Conservation (phyloP, 2,797 vertebrate genomes). For the Podarcis siculus region DNA sequence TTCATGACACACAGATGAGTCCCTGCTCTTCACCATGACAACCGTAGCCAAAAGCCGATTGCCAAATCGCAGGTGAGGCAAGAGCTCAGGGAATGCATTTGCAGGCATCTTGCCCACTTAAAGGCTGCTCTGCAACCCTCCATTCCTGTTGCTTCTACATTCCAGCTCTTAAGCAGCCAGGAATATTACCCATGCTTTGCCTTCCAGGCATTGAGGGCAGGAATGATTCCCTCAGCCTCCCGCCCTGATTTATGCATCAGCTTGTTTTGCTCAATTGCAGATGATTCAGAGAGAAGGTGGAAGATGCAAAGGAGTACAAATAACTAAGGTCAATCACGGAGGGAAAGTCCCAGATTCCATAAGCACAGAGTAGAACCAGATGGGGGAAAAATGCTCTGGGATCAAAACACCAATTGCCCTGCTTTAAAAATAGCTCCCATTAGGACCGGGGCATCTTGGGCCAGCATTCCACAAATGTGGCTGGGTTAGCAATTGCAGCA, state of each 20-base stretch:
- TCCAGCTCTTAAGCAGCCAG: background rate
- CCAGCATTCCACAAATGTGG: no score
- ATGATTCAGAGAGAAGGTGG: background rate
- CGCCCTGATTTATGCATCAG: background rate
- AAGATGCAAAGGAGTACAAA: background rate
- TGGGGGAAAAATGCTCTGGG: background rate
- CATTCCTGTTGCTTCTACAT: background rate
- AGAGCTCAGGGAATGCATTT: background rate
- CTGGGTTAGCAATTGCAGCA: background rate
- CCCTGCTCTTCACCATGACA: background rate
- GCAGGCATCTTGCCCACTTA: background rate
- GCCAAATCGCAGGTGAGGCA: background rate
- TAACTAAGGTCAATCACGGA: background rate
- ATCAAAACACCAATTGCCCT: background rate
- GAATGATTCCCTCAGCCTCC: background rate
- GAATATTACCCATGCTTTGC: background rate
- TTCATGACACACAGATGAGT: background rate
- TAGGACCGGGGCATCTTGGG: background rate
- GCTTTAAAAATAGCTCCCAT: background rate
- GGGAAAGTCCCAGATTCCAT: background rate
- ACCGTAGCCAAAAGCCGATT: background rate
- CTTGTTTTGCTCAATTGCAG: background rate
- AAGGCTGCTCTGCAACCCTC: background rate
- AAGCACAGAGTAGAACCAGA: background rate
- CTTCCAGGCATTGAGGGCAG: background rate